These are phyloP conservation scores for Formica exsecta DNA, from an alignment of 1,140 invertebrate genomes.

Conservation along the genomic window DNA sequence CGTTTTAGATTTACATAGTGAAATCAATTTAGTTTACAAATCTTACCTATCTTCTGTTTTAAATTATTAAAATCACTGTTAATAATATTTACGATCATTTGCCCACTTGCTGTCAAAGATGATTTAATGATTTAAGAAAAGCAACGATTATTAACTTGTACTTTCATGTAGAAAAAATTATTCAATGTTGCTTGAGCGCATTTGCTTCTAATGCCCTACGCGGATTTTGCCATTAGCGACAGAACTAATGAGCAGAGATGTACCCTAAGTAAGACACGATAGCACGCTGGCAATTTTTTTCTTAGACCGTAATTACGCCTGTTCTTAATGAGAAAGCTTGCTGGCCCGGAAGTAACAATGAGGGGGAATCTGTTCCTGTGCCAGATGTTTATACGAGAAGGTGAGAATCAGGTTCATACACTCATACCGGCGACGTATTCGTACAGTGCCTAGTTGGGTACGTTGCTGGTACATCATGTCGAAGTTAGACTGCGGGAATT, in stretches of 20 bases:
- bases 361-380: conserved; percentile 66
- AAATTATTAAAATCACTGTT: not conserved
- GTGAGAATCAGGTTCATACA: conserved; percentile 53
- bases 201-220: not conserved
- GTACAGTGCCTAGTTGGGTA: conserved; percentile 67
- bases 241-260: conserved; percentile 53
- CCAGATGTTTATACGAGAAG: conserved; percentile 73
- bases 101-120: not conserved
- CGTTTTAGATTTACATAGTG: not conserved
- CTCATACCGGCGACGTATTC: conserved; percentile 62
- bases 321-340: conserved; percentile 71
- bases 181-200: not conserved
- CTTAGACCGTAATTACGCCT: conserved; percentile 68
- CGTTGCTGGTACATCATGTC: conserved; percentile 75
- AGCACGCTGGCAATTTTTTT: conserved; percentile 63
- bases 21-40: not conserved
- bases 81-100: not conserved
- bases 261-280: conserved; percentile 48
- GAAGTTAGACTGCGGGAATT: conserved; percentile 78
- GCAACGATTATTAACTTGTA: conserved; percentile 1
- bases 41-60: not conserved
- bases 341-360: conserved; percentile 72
- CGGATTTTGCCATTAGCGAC: conserved; percentile 53
- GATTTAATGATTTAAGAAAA: not conserved
- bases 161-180: conserved; percentile 1